phyloP scores from a whole-genome alignment of 2,888 invertebrate species.

The Andrena praecox region DNA sequence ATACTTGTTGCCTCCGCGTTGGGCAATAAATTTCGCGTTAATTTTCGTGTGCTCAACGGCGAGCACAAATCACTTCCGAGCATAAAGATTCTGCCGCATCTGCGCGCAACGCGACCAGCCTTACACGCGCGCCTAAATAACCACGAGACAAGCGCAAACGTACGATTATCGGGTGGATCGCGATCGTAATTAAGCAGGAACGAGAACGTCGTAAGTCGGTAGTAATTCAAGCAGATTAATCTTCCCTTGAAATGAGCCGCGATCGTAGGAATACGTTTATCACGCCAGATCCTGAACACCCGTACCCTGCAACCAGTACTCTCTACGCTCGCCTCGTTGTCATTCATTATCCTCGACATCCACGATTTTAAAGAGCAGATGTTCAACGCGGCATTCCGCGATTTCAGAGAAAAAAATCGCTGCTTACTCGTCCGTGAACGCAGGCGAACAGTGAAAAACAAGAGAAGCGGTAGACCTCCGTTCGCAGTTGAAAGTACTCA shows the following conservation, averaged over 20 bases:
- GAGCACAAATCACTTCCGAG: slow-evolving; percentile 4
- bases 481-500: too few relatives aligned
- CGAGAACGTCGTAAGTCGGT: slow-evolving; percentile 51
- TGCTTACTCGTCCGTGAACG: too few relatives aligned
- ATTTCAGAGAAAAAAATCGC: background rate
- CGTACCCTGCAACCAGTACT: slow-evolving; percentile 16
- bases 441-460: too few relatives aligned
- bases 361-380: slow-evolving; percentile 36
- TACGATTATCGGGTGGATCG: slow-evolving; percentile 21
- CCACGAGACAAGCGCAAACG: slow-evolving; percentile 19
- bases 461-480: too few relatives aligned
- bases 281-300: slow-evolving; percentile 24
- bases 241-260: slow-evolving; percentile 50
- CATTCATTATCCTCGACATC: background rate
- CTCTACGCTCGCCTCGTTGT: background rate
- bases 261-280: slow-evolving; percentile 51
- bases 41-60: background rate
- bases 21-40: slow-evolving; percentile 6
- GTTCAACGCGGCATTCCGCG: background rate
- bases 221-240: slow-evolving; percentile 64
- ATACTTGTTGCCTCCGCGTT: too few relatives aligned
- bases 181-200: slow-evolving; percentile 52
- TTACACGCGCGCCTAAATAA: background rate
- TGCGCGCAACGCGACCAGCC: background rate
- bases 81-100: background rate